Base-by-base conservation (phyloP, 2,113 vertebrate species). In the Sphyrna mokarran region DNA sequence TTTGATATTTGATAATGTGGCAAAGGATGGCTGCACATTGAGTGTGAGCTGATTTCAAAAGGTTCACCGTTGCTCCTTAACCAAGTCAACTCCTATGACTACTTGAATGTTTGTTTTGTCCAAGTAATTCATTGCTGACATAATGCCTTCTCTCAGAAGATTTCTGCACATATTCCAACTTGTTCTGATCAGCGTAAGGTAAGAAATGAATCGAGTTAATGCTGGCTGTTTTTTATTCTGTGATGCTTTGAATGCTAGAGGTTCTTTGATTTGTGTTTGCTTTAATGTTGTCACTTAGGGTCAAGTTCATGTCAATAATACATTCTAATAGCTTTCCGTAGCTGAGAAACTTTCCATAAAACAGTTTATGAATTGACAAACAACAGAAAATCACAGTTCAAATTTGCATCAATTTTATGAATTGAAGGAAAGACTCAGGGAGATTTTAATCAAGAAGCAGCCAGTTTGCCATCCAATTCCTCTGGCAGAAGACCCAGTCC, bases 361-460 rank as follows among this genome's bases (percentile, higher is more conserved):
- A 72, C 43, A 72, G 68, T 48, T 95, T 18, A 48, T 76, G 94
- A 95, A 72, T 95, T 54, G 94, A 54, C 94, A 70, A 70, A 29
- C 37, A 1, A 68, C 69, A 29, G 94, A 63, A 54, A 48, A 76
- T 95, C 22, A 33, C 69, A 76, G n/a, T 40, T 69, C 18, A 93
- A 93, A 66, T 66, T 68, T 93, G 89, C 89, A 63, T 66, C 58
- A 63, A 63, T n/a, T 61, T 91, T 66, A 66, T 93, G 89, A 93
- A 93, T 93, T 93, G 68, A 69, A 95, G 40, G 90, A 63, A 93
- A 69, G 58, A 18, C 1, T n/a, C 14, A 14, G 58, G 48, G 48
- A n/a, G 54, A 91, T 63, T 33, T 66, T 37, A 93, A n/a, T 16
- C n/a, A 37, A 63, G 8, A 68, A 7, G 16, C 80, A 40, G 1